These are phyloP conservation scores for Dasyprocta punctata DNA, from an alignment of 2,113 vertebrate species.

Conservation along the genomic window DNA sequence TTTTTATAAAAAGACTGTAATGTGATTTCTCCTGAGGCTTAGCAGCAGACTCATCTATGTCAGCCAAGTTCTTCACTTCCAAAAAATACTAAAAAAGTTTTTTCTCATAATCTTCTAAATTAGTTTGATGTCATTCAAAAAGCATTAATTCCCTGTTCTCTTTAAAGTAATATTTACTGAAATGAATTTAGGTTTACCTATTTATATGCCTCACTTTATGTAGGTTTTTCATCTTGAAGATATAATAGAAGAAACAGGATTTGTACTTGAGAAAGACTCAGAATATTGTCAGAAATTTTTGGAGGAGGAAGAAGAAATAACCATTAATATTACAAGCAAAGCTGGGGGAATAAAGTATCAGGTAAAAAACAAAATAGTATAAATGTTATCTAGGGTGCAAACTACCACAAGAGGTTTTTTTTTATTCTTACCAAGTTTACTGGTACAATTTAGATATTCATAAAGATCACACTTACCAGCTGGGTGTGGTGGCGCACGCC, in stretches of 20 bases:
- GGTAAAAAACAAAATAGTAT: slow-evolving; percentile 80
- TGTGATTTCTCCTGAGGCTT: not conserved
- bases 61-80: not conserved
- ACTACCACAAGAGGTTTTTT: not conserved
- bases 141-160: not conserved
- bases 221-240: slow-evolving; percentile 97
- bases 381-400: not conserved
- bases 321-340: slow-evolving; percentile 91
- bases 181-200: not conserved
- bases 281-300: slow-evolving; percentile 96
- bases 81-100: not conserved
- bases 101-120: not conserved
- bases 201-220: not conserved
- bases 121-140: not conserved
- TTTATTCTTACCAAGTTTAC: not conserved
- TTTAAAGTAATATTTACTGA: not conserved
- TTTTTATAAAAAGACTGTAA: not conserved
- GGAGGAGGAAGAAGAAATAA: slow-evolving; percentile 97
- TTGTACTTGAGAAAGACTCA: slow-evolving; percentile 95
- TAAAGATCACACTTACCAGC: too few relatives aligned
- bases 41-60: not conserved
- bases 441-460: not conserved
- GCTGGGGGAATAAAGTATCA: slow-evolving; percentile 91
- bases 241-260: slow-evolving; percentile 96
- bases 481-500: too few relatives aligned